Base-by-base conservation (phyloP, 2,113 vertebrate species). In the Nothocercus julius region DNA sequence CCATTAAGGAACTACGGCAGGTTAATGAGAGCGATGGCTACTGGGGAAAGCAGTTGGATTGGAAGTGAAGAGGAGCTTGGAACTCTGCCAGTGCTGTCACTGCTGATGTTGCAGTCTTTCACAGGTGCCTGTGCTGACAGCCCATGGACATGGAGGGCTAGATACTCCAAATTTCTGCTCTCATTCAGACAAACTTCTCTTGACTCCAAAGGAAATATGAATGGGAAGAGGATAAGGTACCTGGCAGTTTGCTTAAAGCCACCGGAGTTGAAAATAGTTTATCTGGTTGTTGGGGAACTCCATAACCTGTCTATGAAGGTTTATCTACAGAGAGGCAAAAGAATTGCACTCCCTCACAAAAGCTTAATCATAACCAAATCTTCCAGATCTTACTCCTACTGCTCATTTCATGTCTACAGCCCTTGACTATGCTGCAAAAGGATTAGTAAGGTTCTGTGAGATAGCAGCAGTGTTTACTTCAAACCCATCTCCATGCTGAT, bases 201-300 rank as follows among this genome's bases (percentile, higher is more conserved):
- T 90, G 66, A 27, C 47, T 89, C 59, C 85, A 86, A 56, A 92
- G 58, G n/a, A 92, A 73, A 44, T 40, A 89, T 34, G 85, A 89
- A 24, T 92, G 77, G 88, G 88, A 96, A 94, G 15, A 70, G 90
- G 92, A 84, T 95, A 94, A 96, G 69, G n/a, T 87, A 67, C 62
- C 63, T 68, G 49, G 53, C 89, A 47, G 66, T 93, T 66, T 40
- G 12, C 38, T 69, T 80, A 66, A 66, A 92, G 34, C 64, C 75
- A 34, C 45, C 59, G 70, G 58, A 72, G 20, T 59, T 92, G 77
- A 47, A 89, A 92, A 87, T 51, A 90, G 12, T 14, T 67, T 70
- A 40, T 87, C 58, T 70, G 54, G 7, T 40, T 89, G 28, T 79
- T 76, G 40, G 54, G 36, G 44, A 92, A 63, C n/a, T 9, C n/a